These are phyloP conservation scores for Pseudochirops corinnae DNA, from an alignment of 2,797 vertebrate species.

Conservation along the genomic window DNA sequence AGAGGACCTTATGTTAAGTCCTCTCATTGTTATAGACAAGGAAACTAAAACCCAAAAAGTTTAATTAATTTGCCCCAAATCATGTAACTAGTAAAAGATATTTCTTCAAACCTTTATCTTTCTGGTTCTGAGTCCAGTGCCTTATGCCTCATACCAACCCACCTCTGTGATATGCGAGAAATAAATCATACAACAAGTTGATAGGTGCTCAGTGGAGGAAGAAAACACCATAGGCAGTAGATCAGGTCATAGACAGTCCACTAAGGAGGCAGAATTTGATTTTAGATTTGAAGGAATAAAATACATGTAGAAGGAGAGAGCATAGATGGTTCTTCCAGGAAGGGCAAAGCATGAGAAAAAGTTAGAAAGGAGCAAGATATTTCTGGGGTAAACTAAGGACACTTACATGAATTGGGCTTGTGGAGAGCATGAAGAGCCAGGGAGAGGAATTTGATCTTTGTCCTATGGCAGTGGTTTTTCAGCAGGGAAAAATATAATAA, in stretches of 20 bases:
- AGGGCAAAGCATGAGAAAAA: not conserved
- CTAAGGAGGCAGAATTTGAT: not conserved
- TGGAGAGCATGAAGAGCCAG: not conserved
- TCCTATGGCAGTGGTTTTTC: not conserved
- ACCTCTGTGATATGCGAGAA: not conserved
- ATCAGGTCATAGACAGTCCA: not conserved
- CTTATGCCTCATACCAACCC: not conserved
- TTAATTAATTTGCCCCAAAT: not conserved
- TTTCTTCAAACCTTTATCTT: not conserved
- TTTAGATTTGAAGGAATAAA: not conserved
- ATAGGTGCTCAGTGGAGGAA: not conserved
- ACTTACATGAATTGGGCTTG: not conserved
- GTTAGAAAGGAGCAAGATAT: not conserved
- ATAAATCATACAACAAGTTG: not conserved
- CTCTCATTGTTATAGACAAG: not conserved
- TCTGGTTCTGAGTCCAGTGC: not conserved
- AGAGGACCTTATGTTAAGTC: not conserved
- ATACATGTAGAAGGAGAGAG: not conserved
- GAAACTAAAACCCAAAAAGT: not conserved
- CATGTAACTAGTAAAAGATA: not conserved
- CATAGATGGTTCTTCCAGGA: not conserved
- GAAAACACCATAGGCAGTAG: not conserved
- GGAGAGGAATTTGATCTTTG: not conserved
- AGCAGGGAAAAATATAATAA: not conserved
- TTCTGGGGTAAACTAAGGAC: not conserved